Evolutionary conservation across 1,140 invertebrate species (phyloP), one percentile per base, ranked within the genome.

Genomic region (Trichonephila clavipes): DNA sequence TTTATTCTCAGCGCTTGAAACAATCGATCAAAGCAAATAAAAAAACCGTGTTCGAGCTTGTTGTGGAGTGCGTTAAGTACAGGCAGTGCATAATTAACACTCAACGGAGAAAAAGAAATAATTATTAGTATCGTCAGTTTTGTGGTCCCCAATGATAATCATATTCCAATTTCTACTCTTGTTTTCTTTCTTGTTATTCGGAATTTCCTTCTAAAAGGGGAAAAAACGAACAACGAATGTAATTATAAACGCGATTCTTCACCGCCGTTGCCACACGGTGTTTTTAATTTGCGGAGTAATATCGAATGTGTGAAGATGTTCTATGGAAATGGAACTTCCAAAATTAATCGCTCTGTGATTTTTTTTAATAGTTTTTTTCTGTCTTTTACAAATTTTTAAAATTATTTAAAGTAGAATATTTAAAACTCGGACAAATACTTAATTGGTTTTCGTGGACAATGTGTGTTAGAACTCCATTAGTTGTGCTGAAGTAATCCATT

Each of bases 81-180:
- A 77, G 34, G 14, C 72, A 77, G 28, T 77, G 72, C 72, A 77
- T 77, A 77, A 77, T 77, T 77, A 34, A 77, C 72, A 77, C 72
- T 19, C 14, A 19, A 18, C 4, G 16, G 16, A 19, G 28, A 77
- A 77, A 34, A 16, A 34, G 18, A 77, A 34, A 19, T 77, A 34
- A 19, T 77, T 28, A 19, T 34, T 77, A 12, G 12, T 18, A 40
- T 28, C 28, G 16, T 3, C 10, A 19, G 18, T 77, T 77, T 34
- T 34, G 24, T 77, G 28, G 72, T 16, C 18, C 28, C 34, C 5
- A 18, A 18, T 12, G 16, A 40, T 77, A 77, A 34, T 77, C 72
- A 40, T 77, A 34, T 77, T 77, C 72, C 28, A 34, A 40, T 28
- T 34, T 24, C 72, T 14, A 77, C 34, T 77, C 34, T 14, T 18